A percentile compares a stretch with the other conserved stretches of the same genome.
Evolutionary conservation across 2,113 vertebrate genomes (phyloP).

Genomic region (Rhea pennata): DNA sequence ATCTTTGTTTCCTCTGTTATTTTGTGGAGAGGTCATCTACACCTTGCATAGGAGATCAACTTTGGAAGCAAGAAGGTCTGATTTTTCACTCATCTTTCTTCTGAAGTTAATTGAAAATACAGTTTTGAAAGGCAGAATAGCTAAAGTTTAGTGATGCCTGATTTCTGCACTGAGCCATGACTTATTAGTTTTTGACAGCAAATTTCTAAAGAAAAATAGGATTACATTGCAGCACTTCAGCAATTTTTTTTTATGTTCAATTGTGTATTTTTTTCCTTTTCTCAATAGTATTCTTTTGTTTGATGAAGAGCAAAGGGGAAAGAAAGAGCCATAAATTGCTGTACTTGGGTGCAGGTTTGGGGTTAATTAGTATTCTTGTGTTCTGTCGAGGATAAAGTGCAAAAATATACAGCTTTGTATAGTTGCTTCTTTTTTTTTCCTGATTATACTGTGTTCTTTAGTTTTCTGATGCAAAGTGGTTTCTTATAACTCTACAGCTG

Average conservation of each 20-base stretch:
- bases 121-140: not conserved
- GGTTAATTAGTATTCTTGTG: slow-evolving; percentile 7
- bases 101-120: not conserved
- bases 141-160: not conserved
- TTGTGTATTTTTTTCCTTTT: not conserved
- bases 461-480: slow-evolving; percentile 29
- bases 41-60: not conserved
- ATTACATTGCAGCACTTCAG: not conserved
- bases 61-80: not conserved
- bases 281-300: not conserved
- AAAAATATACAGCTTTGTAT: not conserved
- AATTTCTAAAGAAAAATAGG: not conserved
- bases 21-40: not conserved
- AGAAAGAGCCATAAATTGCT: not conserved
- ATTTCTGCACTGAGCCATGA: not conserved
- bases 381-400: not conserved
- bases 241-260: not conserved
- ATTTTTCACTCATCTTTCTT: not conserved
- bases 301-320: not conserved
- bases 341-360: not conserved
- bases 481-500: not conserved
- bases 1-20: not conserved
- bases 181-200: not conserved
- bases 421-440: not conserved
- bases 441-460: not conserved